These are phyloP conservation scores for Pogonocichla stellata DNA, from an alignment of 2,113 vertebrate species.

Conservation along the genomic window DNA sequence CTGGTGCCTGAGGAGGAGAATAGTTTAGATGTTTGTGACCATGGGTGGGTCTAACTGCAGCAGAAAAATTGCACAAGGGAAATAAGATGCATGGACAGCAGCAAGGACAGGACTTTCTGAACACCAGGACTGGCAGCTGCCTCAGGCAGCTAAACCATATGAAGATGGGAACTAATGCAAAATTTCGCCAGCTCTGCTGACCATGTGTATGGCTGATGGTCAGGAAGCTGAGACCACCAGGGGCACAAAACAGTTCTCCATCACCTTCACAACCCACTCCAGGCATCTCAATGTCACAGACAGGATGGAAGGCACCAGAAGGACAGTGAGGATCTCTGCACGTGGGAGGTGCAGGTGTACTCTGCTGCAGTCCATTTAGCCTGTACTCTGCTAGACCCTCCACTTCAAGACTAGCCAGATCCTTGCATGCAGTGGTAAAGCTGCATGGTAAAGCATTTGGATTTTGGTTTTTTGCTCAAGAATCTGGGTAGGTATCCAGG, in stretches of 20 bases:
- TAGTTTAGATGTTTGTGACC: not conserved
- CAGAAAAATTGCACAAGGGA: not conserved
- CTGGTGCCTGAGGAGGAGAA: not conserved
- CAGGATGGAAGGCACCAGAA: not conserved
- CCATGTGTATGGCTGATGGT: not conserved
- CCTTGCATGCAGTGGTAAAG: not conserved
- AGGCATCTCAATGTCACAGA: not conserved
- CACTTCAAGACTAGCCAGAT: not conserved
- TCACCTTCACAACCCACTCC: not conserved
- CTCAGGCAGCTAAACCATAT: not conserved
- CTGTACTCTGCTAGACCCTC: not conserved
- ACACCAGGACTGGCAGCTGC: not conserved
- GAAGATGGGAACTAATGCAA: not conserved
- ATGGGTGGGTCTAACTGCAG: not conserved
- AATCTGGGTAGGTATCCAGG: not conserved
- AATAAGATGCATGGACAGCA: not conserved
- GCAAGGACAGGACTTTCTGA: not conserved
- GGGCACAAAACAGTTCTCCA: not conserved
- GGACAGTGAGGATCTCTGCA: not conserved
- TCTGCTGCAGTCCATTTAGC: not conserved
- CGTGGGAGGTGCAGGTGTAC: fast-evolving
- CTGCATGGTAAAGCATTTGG: not conserved
- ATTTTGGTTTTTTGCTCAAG: not conserved
- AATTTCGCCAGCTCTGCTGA: not conserved
- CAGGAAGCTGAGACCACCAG: not conserved